Conservation (phyloP, 2,113 vertebrate species). For the Dasyprocta punctata region DNA sequence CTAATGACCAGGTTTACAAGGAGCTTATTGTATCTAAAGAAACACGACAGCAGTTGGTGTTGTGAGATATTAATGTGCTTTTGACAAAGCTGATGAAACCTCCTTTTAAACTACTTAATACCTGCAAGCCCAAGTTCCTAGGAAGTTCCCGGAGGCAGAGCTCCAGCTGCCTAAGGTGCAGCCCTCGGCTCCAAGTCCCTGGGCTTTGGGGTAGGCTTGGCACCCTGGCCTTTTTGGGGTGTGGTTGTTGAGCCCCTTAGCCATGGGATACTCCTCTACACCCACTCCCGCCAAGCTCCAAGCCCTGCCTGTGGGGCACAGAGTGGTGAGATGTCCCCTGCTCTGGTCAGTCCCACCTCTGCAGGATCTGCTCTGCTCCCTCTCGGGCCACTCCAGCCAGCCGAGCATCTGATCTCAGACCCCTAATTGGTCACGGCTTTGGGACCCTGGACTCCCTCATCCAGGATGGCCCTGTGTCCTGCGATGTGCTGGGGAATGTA, state of each 20-base stretch:
- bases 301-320: rapidly evolving
- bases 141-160: neutral
- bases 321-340: neutral
- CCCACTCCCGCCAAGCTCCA: neutral
- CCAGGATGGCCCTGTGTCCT: rapidly evolving
- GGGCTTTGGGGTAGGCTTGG: neutral
- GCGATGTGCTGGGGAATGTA: neutral
- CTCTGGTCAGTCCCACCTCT: neutral
- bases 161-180: neutral
- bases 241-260: neutral
- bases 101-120: slow-evolving; percentile 68
- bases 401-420: neutral
- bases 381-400: neutral
- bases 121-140: slow-evolving; percentile 55
- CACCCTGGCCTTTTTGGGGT: neutral
- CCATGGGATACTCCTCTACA: neutral
- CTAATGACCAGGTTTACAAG: slow-evolving; percentile 78
- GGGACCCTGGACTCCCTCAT: neutral
- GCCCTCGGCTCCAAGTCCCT: neutral
- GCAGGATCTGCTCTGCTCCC: neutral
- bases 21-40: slow-evolving; percentile 74
- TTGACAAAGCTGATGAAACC: slow-evolving; percentile 66
- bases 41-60: slow-evolving; percentile 71
- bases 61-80: slow-evolving; percentile 72
- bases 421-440: neutral